A percentile compares a stretch with the other conserved stretches of the same genome.
These are phyloP conservation scores for Epistrophe eligans DNA, from an alignment of 2,888 invertebrate genomes.

Conservation along the genomic window DNA sequence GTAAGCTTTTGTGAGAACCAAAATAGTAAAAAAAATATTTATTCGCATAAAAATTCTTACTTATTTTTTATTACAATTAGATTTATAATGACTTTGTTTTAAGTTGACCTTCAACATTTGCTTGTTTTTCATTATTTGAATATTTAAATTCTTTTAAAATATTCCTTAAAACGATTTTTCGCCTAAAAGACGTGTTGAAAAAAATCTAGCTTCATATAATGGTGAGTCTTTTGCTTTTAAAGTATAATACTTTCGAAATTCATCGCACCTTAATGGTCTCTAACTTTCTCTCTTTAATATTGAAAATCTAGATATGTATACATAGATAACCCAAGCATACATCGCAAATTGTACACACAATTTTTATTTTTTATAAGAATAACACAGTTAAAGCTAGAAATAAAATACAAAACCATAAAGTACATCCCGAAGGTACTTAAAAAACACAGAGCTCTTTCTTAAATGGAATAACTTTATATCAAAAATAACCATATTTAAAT, in stretches of 20 bases:
- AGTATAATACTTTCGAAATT: not conserved
- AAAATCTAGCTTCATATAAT: not conserved
- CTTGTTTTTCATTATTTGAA: too few relatives aligned
- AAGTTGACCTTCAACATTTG: too few relatives aligned
- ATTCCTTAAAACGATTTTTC: too few relatives aligned
- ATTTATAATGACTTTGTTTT: too few relatives aligned
- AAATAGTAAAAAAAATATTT: too few relatives aligned
- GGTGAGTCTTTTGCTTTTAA: not conserved
- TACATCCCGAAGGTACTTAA: slow-evolving; percentile 15
- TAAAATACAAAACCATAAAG: slow-evolving; percentile 26
- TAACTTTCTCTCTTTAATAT: not conserved
- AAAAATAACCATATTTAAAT: slow-evolving; percentile 38
- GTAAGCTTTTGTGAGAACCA: too few relatives aligned
- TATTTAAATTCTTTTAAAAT: too few relatives aligned
- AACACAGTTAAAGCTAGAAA: slow-evolving; percentile 10
- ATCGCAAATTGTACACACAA: not conserved
- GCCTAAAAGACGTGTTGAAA: not conserved
- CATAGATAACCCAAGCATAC: not conserved
- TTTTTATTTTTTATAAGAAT: not conserved
- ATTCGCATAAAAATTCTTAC: too few relatives aligned
- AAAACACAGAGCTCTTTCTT: not conserved
- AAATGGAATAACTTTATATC: slow-evolving; percentile 24
- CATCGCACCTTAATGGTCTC: not conserved
- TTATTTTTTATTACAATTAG: too few relatives aligned
- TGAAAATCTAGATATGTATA: not conserved